Conservation (phyloP, 2,797 vertebrate genomes). For the Melanotaenia parkinsoni region DNA sequence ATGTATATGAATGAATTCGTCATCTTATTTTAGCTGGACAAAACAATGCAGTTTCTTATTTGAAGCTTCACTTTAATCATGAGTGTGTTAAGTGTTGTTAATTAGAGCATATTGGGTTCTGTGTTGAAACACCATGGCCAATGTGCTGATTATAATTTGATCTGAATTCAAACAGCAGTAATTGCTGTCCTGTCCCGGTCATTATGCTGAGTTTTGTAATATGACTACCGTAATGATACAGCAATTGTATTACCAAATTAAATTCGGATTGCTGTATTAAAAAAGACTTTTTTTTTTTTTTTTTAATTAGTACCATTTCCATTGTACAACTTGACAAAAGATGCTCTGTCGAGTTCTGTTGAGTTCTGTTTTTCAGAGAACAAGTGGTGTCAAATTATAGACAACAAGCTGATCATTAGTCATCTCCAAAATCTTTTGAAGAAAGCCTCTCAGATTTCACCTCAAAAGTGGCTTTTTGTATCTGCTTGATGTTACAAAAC, state of each 20-base stretch:
- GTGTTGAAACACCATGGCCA: conserved; percentile 51
- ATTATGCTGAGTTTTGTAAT: conserved; percentile 58
- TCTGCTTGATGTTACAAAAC: conserved; percentile 12
- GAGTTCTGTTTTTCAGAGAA: conserved; percentile 16
- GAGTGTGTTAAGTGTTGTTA: conserved; percentile 32
- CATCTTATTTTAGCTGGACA: background rate
- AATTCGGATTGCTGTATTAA: conserved; percentile 64
- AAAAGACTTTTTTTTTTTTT: conserved; percentile 27
- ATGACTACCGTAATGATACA: conserved; percentile 54
- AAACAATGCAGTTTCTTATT: background rate
- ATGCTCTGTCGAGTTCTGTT: conserved; percentile 21
- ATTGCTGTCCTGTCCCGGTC: conserved; percentile 67
- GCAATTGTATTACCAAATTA: conserved; percentile 56
- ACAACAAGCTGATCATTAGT: conserved; percentile 44
- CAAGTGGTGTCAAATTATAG: conserved; percentile 37
- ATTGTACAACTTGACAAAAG: conserved; percentile 28
- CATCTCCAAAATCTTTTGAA: conserved; percentile 21
- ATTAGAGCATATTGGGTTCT: conserved; percentile 42
- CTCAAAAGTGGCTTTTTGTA: conserved; percentile 26
- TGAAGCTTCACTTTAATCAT: conserved; percentile 18
- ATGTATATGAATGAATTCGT: too few species aligned
- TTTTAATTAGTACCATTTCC: conserved; percentile 37
- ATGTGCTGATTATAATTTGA: conserved; percentile 69
- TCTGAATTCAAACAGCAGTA: conserved; percentile 66
- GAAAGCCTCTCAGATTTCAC: conserved; percentile 18